These are phyloP conservation scores for Pocillopora verrucosa DNA, from an alignment of 64 coral and sea anemone genomes.

Conservation along the genomic window DNA sequence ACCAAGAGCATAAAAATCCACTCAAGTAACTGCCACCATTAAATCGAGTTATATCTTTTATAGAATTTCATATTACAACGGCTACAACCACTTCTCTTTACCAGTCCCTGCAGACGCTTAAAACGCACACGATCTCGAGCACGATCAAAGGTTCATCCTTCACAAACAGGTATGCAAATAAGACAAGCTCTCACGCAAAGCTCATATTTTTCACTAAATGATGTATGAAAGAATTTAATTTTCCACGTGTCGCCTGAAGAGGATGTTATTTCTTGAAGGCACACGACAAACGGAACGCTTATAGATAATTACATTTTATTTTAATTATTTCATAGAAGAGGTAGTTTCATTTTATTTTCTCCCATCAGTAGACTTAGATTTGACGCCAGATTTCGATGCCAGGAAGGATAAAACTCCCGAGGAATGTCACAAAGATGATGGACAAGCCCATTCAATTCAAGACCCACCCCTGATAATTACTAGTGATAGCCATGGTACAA, in stretches of 20 bases:
- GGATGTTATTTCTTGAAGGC: no score
- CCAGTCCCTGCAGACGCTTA: not conserved
- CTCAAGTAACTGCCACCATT: not conserved
- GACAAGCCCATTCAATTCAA: not conserved
- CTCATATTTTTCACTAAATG: not conserved
- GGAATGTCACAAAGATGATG: not conserved
- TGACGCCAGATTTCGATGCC: not conserved
- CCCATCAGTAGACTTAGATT: not conserved
- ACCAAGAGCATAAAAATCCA: no score
- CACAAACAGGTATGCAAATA: constrained; percentile 19
- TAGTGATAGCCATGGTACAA: not conserved
- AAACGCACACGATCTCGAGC: not conserved
- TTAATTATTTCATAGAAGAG: no score
- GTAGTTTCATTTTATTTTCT: not conserved
- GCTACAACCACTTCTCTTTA: constrained; percentile 18
- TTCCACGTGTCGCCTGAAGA: no score
- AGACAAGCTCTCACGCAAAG: not conserved
- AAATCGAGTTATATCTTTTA: not conserved
- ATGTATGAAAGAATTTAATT: no score
- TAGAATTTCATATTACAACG: constrained; percentile 17
- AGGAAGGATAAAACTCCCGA: not conserved
- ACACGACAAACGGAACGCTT: no score
- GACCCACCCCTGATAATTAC: not conserved
- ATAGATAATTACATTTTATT: no score
- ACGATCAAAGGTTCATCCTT: constrained; percentile 19